Evolutionary conservation across 2,888 invertebrate genomes (phyloP), one percentile per base, ranked within the genome.

Genomic region (Periphyllus acericola): DNA sequence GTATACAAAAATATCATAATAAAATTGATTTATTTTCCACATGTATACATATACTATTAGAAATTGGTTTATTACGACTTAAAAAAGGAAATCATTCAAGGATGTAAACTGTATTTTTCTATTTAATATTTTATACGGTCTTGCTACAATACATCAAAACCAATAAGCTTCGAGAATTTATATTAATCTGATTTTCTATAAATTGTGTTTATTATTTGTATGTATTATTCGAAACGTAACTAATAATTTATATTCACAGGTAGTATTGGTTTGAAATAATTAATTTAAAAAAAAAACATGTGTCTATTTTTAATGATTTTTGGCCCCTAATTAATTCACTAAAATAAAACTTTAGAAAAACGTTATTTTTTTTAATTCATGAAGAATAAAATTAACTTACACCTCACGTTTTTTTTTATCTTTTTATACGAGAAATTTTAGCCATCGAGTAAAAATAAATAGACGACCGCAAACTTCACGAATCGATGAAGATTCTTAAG

Each of bases 401-500:
- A 29, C 36, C 75, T 76, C 29, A 84, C 66, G 29, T 83, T 84
- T 21, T 60, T 60, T 74, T 46, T 40, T 0, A 32, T 80, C 40
- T 40, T 60, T 60, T 29, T 32, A 76, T 25, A 83, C 29, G 60
- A 75, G 40, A 76, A 84, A 84, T 84, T 60, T n/a, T 21, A 52
- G 19, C 1, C 19, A 11, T 34, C 11, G 25, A 66, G 52, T 68
- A 76, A 68, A 84, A 55, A 75, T 76, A 76, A 25, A 46, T 25
- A 52, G 29, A 25, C 40, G 60, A 76, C 66, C 66, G 68, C 29
- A 66, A 84, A 68, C 84, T 84, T 84, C 68, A 85, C 78, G 66
- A 85, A 46, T 78, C 78, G 46, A 78, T 85, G 68, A 76, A 85
- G 68, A 78, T 85, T 78, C 66, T 76, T 17, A 32, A 66, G n/a